phyloP scores from a whole-genome alignment of 2,797 vertebrate genomes.

The Sphenodon punctatus region DNA sequence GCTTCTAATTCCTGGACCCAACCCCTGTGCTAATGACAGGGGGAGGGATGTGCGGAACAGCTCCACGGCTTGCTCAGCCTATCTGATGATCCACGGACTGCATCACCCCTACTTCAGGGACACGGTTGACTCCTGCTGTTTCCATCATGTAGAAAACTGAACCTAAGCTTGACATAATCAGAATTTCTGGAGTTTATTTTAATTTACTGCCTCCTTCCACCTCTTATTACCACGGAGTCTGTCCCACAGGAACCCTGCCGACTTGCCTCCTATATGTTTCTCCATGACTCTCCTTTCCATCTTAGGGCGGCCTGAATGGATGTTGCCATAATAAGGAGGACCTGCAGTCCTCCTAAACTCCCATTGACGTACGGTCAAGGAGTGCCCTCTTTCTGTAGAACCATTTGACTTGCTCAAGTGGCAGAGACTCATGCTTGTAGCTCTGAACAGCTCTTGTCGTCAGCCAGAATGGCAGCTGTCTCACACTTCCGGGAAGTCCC shows the following conservation, averaged over 20 bases:
- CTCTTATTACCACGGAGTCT: background rate
- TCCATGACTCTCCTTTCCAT: background rate
- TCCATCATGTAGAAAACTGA: background rate
- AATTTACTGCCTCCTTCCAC: rapidly evolving
- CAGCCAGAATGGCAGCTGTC: too few species aligned
- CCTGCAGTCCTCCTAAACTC: too few species aligned
- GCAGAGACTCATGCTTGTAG: too few species aligned
- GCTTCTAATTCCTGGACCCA: constrained; percentile 7
- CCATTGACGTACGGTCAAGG: too few species aligned
- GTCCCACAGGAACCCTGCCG: background rate
- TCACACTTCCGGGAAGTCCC: too few species aligned
- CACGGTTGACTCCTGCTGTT: constrained; percentile 3
- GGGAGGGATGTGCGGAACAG: background rate
- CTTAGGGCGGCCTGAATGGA: too few species aligned
- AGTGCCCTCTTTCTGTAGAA: too few species aligned
- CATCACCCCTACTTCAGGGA: background rate
- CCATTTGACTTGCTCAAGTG: too few species aligned
- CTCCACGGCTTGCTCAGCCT: constrained; percentile 9
- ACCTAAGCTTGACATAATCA: background rate
- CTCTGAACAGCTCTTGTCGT: too few species aligned
- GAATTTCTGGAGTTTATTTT: background rate
- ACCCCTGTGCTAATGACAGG: background rate
- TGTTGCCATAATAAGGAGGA: too few species aligned
- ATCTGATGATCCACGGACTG: background rate
- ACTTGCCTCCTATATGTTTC: background rate